Evolutionary conservation across 2,888 invertebrate species (phyloP).

Genomic region (Marasmarcha lunaedactyla): DNA sequence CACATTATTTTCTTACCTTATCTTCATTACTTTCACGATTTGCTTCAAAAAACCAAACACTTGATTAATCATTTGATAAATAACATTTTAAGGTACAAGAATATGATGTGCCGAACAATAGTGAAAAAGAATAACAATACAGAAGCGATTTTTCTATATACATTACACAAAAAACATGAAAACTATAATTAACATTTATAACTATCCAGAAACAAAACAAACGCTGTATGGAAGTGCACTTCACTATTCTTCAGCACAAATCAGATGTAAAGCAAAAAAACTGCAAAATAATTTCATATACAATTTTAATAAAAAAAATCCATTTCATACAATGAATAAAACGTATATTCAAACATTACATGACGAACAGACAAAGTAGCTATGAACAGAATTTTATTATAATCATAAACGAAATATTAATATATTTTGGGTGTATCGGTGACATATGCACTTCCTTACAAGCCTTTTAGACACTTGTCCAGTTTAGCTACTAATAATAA

Average conservation of each 20-base stretch:
- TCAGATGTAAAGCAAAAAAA: constrained; percentile 34
- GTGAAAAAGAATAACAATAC: constrained; percentile 74
- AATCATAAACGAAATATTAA: constrained; percentile 15
- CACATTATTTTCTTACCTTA: constrained; percentile 66
- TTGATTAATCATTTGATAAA: too few species aligned
- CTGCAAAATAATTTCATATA: constrained; percentile 28
- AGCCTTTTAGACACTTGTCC: constrained; percentile 24
- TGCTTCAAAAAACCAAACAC: constrained; percentile 17
- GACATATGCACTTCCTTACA: constrained; percentile 56
- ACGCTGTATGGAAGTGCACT: constrained; percentile 62
- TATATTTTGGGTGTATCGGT: constrained; percentile 29
- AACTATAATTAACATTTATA: constrained; percentile 10
- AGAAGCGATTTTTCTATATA: constrained; percentile 15
- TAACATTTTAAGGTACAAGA: constrained; percentile 21
- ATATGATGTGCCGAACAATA: constrained; percentile 84
- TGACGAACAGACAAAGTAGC: constrained; percentile 23
- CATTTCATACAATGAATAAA: constrained; percentile 19
- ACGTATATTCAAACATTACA: constrained; percentile 14
- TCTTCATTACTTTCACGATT: constrained; percentile 22
- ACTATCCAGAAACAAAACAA: constrained; percentile 20
- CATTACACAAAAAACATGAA: constrained; percentile 1
- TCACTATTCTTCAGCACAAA: constrained; percentile 72
- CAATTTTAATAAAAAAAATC: constrained; percentile 41
- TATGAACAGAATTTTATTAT: constrained; percentile 20
- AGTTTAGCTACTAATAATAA: too few species aligned